These are phyloP conservation scores for Buathra laborator DNA, from an alignment of 2,888 invertebrate species.

Conservation along the genomic window DNA sequence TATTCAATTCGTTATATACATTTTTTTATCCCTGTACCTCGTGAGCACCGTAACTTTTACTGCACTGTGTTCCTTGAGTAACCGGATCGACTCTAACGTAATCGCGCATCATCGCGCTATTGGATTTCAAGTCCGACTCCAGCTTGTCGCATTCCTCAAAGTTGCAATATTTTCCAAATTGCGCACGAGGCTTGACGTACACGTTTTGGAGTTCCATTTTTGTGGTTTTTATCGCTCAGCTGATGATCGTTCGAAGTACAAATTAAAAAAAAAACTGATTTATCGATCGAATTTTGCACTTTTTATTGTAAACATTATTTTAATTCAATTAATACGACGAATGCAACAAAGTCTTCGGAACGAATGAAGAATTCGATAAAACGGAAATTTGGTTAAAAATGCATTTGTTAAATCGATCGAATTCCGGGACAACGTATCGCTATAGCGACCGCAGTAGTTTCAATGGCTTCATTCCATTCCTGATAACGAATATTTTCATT, in stretches of 20 bases:
- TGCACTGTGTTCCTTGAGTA: conserved; percentile 86
- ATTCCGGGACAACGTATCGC: conserved; percentile 2
- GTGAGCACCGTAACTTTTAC: conserved; percentile 85
- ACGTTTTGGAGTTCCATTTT: conserved; percentile 83
- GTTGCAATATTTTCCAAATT: conserved; percentile 86
- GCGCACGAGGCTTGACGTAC: conserved; percentile 86
- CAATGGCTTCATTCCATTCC: background rate
- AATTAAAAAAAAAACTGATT: background rate
- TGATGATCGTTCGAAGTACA: too few species aligned
- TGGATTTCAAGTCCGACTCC: conserved; percentile 82
- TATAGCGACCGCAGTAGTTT: conserved; percentile 36
- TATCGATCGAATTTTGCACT: background rate
- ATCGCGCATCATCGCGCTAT: conserved; percentile 83
- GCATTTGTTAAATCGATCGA: conserved; percentile 40
- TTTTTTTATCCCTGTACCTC: conserved; percentile 78
- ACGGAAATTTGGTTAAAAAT: background rate
- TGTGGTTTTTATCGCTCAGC: background rate
- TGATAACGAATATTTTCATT: conserved; percentile 34
- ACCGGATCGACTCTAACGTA: conserved; percentile 87
- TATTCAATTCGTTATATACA: too few species aligned
- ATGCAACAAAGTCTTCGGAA: background rate
- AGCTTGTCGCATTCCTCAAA: conserved; percentile 85
- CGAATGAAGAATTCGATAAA: background rate
- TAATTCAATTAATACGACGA: background rate
- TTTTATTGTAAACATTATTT: conserved; percentile 11